These are phyloP conservation scores for Chaunax sp. DNA, from an alignment of 2,797 vertebrate species.

Conservation along the genomic window DNA sequence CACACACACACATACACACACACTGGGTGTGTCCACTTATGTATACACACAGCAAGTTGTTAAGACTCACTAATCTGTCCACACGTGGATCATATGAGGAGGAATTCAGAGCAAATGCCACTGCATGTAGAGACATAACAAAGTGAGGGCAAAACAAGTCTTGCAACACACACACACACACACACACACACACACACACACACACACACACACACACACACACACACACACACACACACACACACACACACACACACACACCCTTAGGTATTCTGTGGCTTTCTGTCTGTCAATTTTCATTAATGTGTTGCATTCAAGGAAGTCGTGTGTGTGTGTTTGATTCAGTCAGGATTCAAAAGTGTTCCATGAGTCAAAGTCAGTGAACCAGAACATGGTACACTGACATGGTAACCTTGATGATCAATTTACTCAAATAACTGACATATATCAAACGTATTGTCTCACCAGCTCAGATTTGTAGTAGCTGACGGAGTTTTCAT, in stretches of 20 bases:
- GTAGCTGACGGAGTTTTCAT: constrained; percentile 94
- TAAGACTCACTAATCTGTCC: constrained; percentile 18
- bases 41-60: constrained; percentile 25
- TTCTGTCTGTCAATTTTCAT: not conserved
- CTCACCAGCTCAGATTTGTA: constrained; percentile 95
- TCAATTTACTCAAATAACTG: not conserved
- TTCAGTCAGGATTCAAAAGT: no score
- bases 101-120: constrained; percentile 54
- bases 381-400: no score
- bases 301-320: no score
- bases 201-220: constrained; percentile 8
- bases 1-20: constrained; percentile 16
- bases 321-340: not conserved
- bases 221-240: constrained; percentile 14
- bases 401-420: no score
- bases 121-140: constrained; percentile 44
- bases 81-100: constrained; percentile 35
- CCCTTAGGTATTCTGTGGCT: not conserved
- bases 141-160: constrained; percentile 13
- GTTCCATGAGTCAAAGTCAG: no score
- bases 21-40: constrained; percentile 30
- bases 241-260: constrained; percentile 11
- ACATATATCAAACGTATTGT: not conserved
- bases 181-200: constrained; percentile 12
- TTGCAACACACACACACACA: not conserved